Evolutionary conservation across 2,888 invertebrate genomes (phyloP).

Genomic region (Allacma fusca): DNA sequence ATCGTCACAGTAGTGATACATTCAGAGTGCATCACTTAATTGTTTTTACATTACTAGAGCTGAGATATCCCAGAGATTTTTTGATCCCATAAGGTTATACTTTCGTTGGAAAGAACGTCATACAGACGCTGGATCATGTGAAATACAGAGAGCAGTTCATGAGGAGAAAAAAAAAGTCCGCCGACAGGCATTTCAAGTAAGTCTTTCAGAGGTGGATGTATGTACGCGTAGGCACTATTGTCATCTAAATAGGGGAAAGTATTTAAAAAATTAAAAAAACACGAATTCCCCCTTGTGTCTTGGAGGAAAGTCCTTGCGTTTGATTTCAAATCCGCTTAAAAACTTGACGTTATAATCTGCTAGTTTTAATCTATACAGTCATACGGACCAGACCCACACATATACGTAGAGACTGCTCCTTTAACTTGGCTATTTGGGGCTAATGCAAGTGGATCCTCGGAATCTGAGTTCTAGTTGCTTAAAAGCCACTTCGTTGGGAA

Average conservation of each 20-base stretch:
- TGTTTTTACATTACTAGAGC: neutral
- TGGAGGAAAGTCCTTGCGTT: neutral
- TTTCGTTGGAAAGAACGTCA: too few relatives aligned
- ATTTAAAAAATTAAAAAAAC: slow-evolving; percentile 14
- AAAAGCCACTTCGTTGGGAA: too few relatives aligned
- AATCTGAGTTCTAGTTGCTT: too few relatives aligned
- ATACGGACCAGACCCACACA: neutral
- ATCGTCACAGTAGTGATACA: too few relatives aligned
- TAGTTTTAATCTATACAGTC: neutral
- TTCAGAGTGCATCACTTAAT: neutral
- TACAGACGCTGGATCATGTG: too few relatives aligned
- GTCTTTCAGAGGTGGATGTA: neutral
- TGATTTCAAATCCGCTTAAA: slow-evolving; percentile 29
- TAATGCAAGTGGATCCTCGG: too few relatives aligned
- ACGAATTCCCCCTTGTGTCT: slow-evolving; percentile 22
- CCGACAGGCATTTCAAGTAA: too few relatives aligned
- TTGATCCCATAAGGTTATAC: too few relatives aligned
- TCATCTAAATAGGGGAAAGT: neutral
- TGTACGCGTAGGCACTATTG: neutral
- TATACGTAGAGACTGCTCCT: neutral
- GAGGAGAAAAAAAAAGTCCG: too few relatives aligned
- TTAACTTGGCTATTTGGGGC: too few relatives aligned
- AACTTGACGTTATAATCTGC: slow-evolving; percentile 20
- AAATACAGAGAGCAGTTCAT: too few relatives aligned
- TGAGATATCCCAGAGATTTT: too few relatives aligned